Base-by-base conservation (phyloP, 2,888 invertebrate genomes). In the Eubasilissa splendida region DNA sequence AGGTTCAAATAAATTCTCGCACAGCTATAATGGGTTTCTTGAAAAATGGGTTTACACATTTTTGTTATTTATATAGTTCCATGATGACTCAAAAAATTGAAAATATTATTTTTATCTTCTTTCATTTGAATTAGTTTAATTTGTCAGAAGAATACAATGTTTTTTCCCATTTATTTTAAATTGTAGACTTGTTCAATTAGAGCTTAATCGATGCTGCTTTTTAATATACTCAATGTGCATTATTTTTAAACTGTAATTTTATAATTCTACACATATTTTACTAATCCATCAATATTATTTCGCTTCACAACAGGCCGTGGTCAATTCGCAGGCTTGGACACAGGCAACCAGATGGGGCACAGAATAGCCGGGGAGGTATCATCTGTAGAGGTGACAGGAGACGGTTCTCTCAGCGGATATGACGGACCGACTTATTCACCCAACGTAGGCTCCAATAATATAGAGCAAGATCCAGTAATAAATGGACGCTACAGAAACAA, bases 381-480 rank as follows among this genome's bases (percentile, higher is more conserved):
- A 22, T 66, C 80, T 12, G 75, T n/a, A 42, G 56, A 77, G 9
- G 73, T 80, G 5, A 82, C 83, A 4, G 83, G 83, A 33, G 83
- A 83, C 68, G 82, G 83, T 52, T 71, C 83, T 5, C 68, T 83
- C n/a, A 83, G 80, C 70, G 83, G 83, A 14, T 73, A 79, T 59
- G 83, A 83, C 70, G 83, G 83, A 10, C 76, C 79, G 1, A 83
- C 81, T 11, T 31, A 63, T 52, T 60, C 82, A 10, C 82, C 80
- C 2, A 56, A 50, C n/a, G n/a, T 66, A n/a, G 22, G 66, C 9
- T 74, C 71, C 8, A 70, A 70, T 9, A 50, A 76, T 4, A 53
- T 59, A 10, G 56, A 31, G 12, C 54, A 66, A 5, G 70, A 58
- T 22, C 12, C 52, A 11, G 77, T 56, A 14, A 66, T 66, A 22